These are phyloP conservation scores for Etia nguti DNA, from an alignment of 2,113 vertebrate genomes.

Conservation along the genomic window DNA sequence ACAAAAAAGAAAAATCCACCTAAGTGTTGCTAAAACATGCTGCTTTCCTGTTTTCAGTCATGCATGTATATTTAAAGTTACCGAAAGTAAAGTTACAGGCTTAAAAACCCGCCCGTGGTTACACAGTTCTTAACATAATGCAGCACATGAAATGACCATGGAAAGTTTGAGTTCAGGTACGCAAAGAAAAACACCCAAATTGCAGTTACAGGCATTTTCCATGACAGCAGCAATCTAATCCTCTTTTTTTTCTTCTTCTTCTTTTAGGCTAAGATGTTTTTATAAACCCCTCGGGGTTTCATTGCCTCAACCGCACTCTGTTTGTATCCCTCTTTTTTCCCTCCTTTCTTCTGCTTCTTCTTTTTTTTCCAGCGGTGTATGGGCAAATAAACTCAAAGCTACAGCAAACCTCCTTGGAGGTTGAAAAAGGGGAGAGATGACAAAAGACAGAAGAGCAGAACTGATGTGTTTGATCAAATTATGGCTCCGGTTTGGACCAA, in stretches of 20 bases:
- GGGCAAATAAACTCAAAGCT: slow-evolving; percentile 41
- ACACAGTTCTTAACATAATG: neutral
- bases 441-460: slow-evolving; percentile 54
- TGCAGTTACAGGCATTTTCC: slow-evolving; percentile 59
- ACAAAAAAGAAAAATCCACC: neutral
- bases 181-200: slow-evolving; percentile 44
- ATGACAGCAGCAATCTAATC: slow-evolving; percentile 60
- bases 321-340: slow-evolving; percentile 42
- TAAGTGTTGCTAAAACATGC: neutral
- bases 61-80: neutral
- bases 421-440: slow-evolving; percentile 40
- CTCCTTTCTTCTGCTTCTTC: neutral
- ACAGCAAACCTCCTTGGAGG: slow-evolving; percentile 24
- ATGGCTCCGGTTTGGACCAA: slow-evolving; percentile 25
- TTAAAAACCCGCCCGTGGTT: neutral
- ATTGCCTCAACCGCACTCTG: slow-evolving; percentile 46
- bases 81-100: neutral
- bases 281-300: slow-evolving; percentile 50
- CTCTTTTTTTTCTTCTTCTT: slow-evolving; percentile 9
- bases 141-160: slow-evolving; percentile 11
- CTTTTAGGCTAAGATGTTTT: slow-evolving; percentile 49
- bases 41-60: neutral
- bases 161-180: slow-evolving; percentile 61
- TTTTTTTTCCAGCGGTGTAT: neutral
- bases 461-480: slow-evolving; percentile 59